phyloP scores from a whole-genome alignment of 2,113 vertebrate genomes.

The Cyprinodon brontotheroides region DNA sequence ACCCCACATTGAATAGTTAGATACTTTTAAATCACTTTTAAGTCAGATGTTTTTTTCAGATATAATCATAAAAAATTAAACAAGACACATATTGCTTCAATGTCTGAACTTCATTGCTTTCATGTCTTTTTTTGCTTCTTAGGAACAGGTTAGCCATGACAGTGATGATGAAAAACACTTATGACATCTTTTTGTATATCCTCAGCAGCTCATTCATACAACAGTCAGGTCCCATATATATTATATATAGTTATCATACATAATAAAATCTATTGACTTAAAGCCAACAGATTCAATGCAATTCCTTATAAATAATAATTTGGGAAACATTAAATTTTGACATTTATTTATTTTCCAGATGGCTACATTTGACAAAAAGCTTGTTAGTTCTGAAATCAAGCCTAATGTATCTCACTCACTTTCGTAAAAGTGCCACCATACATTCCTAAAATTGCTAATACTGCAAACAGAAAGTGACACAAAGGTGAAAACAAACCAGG shows the following conservation, averaged over 20 bases:
- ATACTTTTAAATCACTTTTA: too few species aligned
- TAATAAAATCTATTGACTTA: slow-evolving; percentile 32
- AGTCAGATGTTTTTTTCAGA: too few species aligned
- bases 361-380: slow-evolving; percentile 5
- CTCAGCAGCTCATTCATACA: slow-evolving; percentile 64
- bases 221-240: slow-evolving; percentile 43
- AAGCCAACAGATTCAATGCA: slow-evolving; percentile 59
- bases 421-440: slow-evolving; percentile 40
- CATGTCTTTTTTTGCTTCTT: slow-evolving; percentile 61
- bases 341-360: slow-evolving; percentile 14
- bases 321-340: not conserved
- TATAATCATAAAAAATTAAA: not conserved
- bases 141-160: slow-evolving; percentile 79
- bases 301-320: not conserved
- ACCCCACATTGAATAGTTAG: too few species aligned
- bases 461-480: slow-evolving; percentile 35
- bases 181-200: slow-evolving; percentile 64
- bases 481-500: slow-evolving; percentile 7
- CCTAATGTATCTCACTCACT: slow-evolving; percentile 52
- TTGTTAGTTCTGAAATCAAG: slow-evolving; percentile 12
- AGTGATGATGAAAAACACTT: slow-evolving; percentile 71
- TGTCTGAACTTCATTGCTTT: slow-evolving; percentile 30
- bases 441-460: slow-evolving; percentile 38
- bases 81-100: slow-evolving; percentile 76
- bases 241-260: too few species aligned